A percentile compares a stretch with the other conserved stretches of the same genome.
Evolutionary conservation across 2,797 vertebrate genomes (phyloP).

Genomic region (Megaceryle alcyon): DNA sequence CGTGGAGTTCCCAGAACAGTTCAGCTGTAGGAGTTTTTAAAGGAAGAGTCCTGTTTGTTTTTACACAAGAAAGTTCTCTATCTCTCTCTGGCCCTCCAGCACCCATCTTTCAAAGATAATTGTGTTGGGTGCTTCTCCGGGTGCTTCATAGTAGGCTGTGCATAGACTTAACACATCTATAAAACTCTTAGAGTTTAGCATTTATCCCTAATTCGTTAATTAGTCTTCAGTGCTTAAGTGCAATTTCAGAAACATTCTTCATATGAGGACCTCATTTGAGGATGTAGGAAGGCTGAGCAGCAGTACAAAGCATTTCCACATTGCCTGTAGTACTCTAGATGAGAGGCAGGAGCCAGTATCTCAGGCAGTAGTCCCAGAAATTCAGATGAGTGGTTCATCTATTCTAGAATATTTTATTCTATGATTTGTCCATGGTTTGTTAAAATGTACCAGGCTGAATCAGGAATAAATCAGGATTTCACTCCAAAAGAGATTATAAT

Average conservation of each 20-base stretch:
- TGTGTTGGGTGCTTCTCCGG: background rate
- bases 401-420: too few relatives aligned
- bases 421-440: background rate
- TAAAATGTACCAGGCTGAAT: background rate
- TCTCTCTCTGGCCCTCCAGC: background rate
- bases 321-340: background rate
- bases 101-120: background rate
- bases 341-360: background rate
- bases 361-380: background rate
- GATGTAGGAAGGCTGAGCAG: background rate
- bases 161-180: fast-evolving
- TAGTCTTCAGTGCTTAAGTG: background rate
- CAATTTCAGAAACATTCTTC: background rate
- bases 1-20: background rate
- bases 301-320: background rate
- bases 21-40: background rate
- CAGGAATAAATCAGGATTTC: background rate
- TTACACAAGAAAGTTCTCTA: background rate
- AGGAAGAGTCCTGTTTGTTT: background rate
- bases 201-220: background rate
- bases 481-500: background rate
- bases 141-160: background rate
- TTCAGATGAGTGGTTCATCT: background rate
- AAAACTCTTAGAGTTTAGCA: background rate
- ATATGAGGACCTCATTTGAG: background rate